Base-by-base conservation (phyloP, 1,140 invertebrate species). In the Mactra quadrangularis region DNA sequence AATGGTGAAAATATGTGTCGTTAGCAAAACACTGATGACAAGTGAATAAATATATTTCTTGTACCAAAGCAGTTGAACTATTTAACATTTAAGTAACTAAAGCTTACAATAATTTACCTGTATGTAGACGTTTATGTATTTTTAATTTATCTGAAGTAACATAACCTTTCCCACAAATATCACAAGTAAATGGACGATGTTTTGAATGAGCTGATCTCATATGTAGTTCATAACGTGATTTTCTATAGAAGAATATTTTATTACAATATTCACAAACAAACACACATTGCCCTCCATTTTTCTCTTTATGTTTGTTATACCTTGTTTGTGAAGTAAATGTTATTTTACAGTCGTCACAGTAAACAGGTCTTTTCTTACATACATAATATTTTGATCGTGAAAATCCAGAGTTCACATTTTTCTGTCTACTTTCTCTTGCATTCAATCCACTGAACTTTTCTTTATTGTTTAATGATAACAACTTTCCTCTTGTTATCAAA, bases 241-340 rank as follows among this genome's bases (percentile, higher is more conserved):
- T 76, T 55, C 57, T 41, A n/a, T 59, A 62, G 3, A 60, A 50
- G n/a, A 76, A 76, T 0, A 60, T 55, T 38, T 76, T 76, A 31
- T 62, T 25, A 76, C 72, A 76, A 41, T 17, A 76, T 33, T 62
- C 35, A 41, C 72, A 76, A 6, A 4, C n/a, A 76, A 76, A 76
- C 22, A 76, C 72, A 47, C 72, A 76, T 25, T 76, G 25, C 19
- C 72, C 72, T 45, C 29, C 29, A 59, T 76, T 76, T 15, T 35
- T 47, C 19, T 22, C 50, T 19, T 72, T 72, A 29, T 72, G 70
- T 4, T 3, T 57, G 22, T 72, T 33, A 57, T 38, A 72, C 31
- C 70, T 3, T 1, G 29, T 72, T 29, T 72, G 50, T 25, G 50
- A 72, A 0, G 50, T 55, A 38, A 72, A 72, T 19, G 70, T 72